Evolutionary conservation across 2,113 vertebrate genomes (phyloP), one percentile per base, ranked within the genome.

Genomic region (Chamaea fasciata): DNA sequence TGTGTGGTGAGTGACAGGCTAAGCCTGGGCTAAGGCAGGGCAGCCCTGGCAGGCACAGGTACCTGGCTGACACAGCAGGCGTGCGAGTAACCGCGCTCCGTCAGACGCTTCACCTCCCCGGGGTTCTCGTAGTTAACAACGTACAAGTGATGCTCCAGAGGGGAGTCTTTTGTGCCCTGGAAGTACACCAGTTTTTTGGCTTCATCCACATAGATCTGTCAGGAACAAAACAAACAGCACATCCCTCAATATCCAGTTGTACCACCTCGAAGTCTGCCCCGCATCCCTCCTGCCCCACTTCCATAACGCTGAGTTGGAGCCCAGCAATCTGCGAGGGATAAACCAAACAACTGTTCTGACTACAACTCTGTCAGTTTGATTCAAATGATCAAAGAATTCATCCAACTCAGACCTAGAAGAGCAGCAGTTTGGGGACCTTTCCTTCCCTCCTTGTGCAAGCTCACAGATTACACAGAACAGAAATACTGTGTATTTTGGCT

Each of bases 91-190:
- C 98, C 98, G 2, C 95, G 92, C 84, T 98, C 98, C 0, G 98
- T 98, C 90, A 98, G 97, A 17, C 98, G 96, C 71, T 96, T 98
- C 44, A 96, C 97, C 59, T 98, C 98, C 27, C 97, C 98, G 1
- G 98, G 98, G 24, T 84, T 98, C 90, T 97, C 89, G 1, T 98
- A 98, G 95, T 64, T 98, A 71, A 97, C 98, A 39, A 98, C 98
- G 0, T 98, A 98, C 81, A 98, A 79, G 92, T 98, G 98, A 87
- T 98, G 98, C 63, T 98, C 98, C 80, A 98, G 95, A 65, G 98
- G 98, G 0, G 98, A 98, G 80, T 98, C 98, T 88, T 98, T 98
- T 28, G 98, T 98, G 93, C 98, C 98, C 97, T 98, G 98, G 60
- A 98, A 98, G 91, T 98, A 98, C 55, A 98, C 97, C 95, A 98